Conservation (phyloP, 1,140 invertebrate genomes). For the Drosophila cardini region DNA sequence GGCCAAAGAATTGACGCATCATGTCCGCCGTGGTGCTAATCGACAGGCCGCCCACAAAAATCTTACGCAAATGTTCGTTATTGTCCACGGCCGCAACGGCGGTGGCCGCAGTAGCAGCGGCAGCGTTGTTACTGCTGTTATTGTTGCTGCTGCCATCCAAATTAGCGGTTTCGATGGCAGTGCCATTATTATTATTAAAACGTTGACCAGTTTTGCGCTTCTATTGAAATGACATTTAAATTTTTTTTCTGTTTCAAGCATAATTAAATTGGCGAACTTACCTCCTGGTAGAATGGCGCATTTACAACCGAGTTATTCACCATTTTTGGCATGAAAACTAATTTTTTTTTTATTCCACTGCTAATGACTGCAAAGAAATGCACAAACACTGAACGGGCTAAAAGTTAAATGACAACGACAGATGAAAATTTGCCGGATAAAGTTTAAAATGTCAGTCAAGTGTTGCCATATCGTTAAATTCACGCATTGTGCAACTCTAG, state of each 20-base stretch:
- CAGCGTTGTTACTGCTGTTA: no score
- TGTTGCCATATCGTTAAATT: slow-evolving; percentile 24
- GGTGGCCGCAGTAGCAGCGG: no score
- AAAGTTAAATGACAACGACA: slow-evolving; percentile 46
- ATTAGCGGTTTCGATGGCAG: neutral
- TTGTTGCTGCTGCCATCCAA: slow-evolving; percentile 3
- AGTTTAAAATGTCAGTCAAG: slow-evolving; percentile 48
- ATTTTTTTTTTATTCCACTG: slow-evolving; percentile 25
- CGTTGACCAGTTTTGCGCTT: slow-evolving; percentile 34
- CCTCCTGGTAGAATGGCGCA: slow-evolving; percentile 50
- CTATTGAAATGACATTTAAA: slow-evolving; percentile 11
- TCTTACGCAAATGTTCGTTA: slow-evolving; percentile 69
- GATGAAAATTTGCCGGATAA: slow-evolving; percentile 15
- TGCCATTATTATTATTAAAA: neutral
- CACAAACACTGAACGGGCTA: slow-evolving; percentile 41
- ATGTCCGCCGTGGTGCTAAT: slow-evolving; percentile 47
- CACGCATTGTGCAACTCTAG: no score
- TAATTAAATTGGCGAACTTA: slow-evolving; percentile 14
- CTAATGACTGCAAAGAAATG: slow-evolving; percentile 29
- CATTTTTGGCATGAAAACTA: slow-evolving; percentile 48
- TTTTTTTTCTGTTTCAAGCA: neutral
- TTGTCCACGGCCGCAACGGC: neutral
- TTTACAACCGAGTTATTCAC: slow-evolving; percentile 40
- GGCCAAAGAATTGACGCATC: slow-evolving; percentile 47
- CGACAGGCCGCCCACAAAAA: slow-evolving; percentile 68